Base-by-base conservation (phyloP, 2,888 invertebrate genomes). In the Cordylochernes scorpioides region DNA sequence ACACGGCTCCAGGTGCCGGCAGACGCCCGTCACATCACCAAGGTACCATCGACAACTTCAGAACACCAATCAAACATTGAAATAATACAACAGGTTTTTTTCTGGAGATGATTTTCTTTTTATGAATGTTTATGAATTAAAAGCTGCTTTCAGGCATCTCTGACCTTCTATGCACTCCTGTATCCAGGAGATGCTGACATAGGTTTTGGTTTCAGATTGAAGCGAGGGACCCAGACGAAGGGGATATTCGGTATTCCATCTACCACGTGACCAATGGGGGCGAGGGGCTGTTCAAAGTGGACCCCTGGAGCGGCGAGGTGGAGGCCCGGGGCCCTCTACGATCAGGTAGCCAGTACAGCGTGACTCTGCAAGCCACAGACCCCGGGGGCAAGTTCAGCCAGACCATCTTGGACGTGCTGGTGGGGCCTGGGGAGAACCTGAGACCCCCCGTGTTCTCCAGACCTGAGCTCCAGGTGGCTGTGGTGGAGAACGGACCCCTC, bases 201-300 rank as follows among this genome's bases (percentile, higher is more conserved):
- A n/a, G n/a, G n/a, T 19, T 10, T 19, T 19, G 9, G 9, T 24
- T 25, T n/a, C 24, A 68, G 68, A 65, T 73, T 36, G 65, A 68
- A 45, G 82, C 78, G 1, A 65, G 67, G 7, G 82, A 82, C 51
- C 72, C 73, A 46, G 82, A 82, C 52, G 69, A 69, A 48, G 78
- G 73, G 34, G 67, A 70, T 47, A 62, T 80, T 35, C 64, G 65
- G 21, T 84, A 77, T 57, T 70, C 70, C 43, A 74, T 84, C 39
- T 73, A 74, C 50, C 80, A 82, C 56, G 74, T 82, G 6, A 78
- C 80, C 36, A 82, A 80, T 54, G 78, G 78, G 52, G 82, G 80
- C 2, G 63, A 68, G 36, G 71, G 70, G 45, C 78, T 75, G 53
- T 82, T 84, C 51, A 64, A 64, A 44, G 77, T 84, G 44, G 68